These are phyloP conservation scores for Xestia c-nigrum DNA, from an alignment of 2,888 invertebrate genomes.

Conservation along the genomic window DNA sequence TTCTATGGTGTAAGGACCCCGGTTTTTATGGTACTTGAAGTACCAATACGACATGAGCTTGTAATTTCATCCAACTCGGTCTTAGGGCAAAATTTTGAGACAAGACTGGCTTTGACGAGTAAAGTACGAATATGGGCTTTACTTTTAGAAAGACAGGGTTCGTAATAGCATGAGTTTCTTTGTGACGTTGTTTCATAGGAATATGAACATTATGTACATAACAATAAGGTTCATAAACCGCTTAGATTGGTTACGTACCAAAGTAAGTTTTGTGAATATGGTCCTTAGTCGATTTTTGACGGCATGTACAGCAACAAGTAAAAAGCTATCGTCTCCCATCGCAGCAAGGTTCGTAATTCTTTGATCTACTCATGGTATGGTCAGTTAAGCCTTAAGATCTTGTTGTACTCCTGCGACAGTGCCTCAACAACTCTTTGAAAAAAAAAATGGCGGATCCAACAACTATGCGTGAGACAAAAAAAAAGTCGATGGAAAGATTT, in stretches of 20 bases:
- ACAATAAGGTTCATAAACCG: background rate
- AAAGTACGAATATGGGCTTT: background rate
- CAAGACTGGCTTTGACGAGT: background rate
- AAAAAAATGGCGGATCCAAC: conserved; percentile 34
- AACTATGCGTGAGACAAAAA: conserved; percentile 34
- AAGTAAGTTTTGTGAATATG: background rate
- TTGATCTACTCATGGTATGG: background rate
- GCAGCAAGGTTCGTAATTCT: background rate
- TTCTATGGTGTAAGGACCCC: conserved; percentile 48
- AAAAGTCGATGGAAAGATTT: conserved; percentile 15
- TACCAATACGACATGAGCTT: conserved; percentile 30
- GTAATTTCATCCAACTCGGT: conserved; percentile 2
- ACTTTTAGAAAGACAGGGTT: background rate
- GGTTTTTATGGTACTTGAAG: conserved; percentile 48
- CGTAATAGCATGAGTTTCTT: background rate
- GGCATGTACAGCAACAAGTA: background rate
- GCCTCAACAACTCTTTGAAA: conserved; percentile 1
- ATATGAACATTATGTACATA: background rate
- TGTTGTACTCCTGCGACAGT: conserved; percentile 30
- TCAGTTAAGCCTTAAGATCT: background rate
- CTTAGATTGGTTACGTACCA: background rate
- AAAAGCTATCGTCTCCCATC: background rate
- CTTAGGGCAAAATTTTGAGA: background rate
- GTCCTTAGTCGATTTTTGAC: background rate
- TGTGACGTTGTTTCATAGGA: background rate